Evolutionary conservation across 1,140 invertebrate genomes (phyloP), one percentile per base, ranked within the genome.

Genomic region (Apis florea): DNA sequence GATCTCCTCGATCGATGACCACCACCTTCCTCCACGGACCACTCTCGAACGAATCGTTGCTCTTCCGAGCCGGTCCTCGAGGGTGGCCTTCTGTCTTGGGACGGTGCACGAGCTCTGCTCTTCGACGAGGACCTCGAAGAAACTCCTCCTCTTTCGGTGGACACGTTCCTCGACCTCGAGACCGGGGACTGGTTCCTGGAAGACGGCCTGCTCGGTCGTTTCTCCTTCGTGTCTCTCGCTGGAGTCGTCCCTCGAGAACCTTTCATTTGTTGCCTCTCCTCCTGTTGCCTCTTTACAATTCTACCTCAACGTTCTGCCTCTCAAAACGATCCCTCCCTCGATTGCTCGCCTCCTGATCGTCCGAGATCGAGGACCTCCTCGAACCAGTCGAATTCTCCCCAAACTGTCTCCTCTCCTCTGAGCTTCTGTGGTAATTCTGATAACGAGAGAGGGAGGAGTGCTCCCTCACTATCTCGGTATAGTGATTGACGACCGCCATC

Each of bases 391-490:
- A 17, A 40, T 54, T 83, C 10, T 67, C 74, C 6, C 47, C 63
- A 0, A 78, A 26, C 24, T 40, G 31, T 40, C 63, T 72, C 12
- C 81, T 75, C 10, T 84, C 79, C 31, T 84, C 79, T 1, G 79
- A 82, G 15, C 53, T 59, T 17, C 67, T 64, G 17, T n/a, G n/a
- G n/a, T 59, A 77, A 17, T 51, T 63, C 4, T 66, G 72, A 67
- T 59, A 74, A 13, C 31, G 31, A 40, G 31, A 4, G 31, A 40
- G 31, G 31, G 31, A 40, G 4, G 93, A 85, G 75, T 95, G 95
- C 91, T 96, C 95, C 80, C 95, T 95, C 3, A 97, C 96, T 76
- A 98, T 96, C 90, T 97, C 96, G 26, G 96, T 96, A 84, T 98
- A 98, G 89, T 97, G 96, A 93, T 96, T 96, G 24, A 96, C 95